A percentile compares a stretch with the other conserved stretches of the same genome.
These are phyloP conservation scores for Nilaparvata lugens DNA, from an alignment of 1,140 invertebrate genomes.

Conservation along the genomic window DNA sequence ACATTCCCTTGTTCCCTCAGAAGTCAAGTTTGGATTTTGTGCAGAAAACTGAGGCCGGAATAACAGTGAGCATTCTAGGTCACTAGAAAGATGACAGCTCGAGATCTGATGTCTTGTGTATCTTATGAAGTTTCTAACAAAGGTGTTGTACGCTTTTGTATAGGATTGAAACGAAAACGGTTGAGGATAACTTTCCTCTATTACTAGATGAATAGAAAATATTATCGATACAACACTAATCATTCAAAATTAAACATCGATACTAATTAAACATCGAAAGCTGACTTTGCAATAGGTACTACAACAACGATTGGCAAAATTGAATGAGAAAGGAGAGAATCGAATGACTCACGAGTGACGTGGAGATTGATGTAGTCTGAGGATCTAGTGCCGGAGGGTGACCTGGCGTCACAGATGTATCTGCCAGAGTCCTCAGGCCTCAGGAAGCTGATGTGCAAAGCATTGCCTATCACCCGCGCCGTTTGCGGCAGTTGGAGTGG, in stretches of 20 bases:
- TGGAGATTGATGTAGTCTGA: constrained; percentile 30
- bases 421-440: constrained; percentile 43
- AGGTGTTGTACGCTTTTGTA: too few species aligned
- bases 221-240: background rate
- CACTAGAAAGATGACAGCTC: too few species aligned
- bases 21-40: too few species aligned
- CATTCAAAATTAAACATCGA: constrained; percentile 4
- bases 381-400: constrained; percentile 32
- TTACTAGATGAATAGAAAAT: background rate
- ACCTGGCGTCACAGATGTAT: constrained; percentile 45
- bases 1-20: too few species aligned
- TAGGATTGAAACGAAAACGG: too few species aligned
- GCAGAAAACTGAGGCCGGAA: too few species aligned
- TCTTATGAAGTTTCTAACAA: too few species aligned
- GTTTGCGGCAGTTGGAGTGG: constrained; percentile 42
- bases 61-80: too few species aligned
- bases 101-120: too few species aligned
- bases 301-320: background rate
- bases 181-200: too few species aligned
- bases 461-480: constrained; percentile 40
- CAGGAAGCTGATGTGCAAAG: constrained; percentile 39
- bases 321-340: background rate
- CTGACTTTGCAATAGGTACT: background rate
- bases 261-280: constrained; percentile 1
- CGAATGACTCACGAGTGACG: constrained; percentile 31